Conservation (phyloP, 2,113 vertebrate species). For the Chrysochloris asiatica region DNA sequence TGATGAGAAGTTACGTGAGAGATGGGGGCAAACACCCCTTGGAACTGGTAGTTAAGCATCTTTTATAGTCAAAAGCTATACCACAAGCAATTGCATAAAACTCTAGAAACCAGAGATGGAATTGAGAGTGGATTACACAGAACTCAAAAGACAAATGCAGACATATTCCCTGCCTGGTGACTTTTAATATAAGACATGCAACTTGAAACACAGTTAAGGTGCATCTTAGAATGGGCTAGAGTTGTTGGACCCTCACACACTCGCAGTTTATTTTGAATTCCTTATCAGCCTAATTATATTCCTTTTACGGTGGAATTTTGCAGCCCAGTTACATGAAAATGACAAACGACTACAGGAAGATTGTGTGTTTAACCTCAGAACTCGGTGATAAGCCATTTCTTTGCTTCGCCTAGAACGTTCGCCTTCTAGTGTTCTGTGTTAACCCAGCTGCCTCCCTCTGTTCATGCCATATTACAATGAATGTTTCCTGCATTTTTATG, state of each 20-base stretch:
- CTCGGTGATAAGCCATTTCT: not conserved
- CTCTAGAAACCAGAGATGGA: conserved; percentile 47
- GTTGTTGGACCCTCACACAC: not conserved
- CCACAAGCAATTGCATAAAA: conserved; percentile 41
- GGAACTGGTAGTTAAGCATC: conserved; percentile 41
- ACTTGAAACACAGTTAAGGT: conserved; percentile 46
- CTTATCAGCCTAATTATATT: too few species aligned
- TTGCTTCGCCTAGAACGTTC: not conserved
- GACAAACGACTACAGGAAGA: conserved; percentile 40
- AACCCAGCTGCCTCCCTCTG: conserved; percentile 71
- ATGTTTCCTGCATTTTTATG: conserved; percentile 75
- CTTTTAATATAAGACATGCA: conserved; percentile 56
- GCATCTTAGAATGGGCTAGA: not conserved
- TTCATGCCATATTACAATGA: conserved; percentile 75
- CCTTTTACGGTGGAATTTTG: conserved; percentile 34
- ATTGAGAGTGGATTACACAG: conserved; percentile 31
- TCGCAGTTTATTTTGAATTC: conserved; percentile 38
- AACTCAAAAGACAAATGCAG: conserved; percentile 50
- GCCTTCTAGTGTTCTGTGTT: conserved; percentile 57
- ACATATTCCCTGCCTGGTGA: not conserved
- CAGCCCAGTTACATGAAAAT: conserved; percentile 13
- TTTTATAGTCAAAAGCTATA: conserved; percentile 34
- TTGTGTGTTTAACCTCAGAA: conserved; percentile 63
- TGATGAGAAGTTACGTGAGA: conserved; percentile 53
- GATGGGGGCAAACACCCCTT: conserved; percentile 22